Evolutionary conservation across 1,140 invertebrate species (phyloP).

Genomic region (Achatina immaculata): DNA sequence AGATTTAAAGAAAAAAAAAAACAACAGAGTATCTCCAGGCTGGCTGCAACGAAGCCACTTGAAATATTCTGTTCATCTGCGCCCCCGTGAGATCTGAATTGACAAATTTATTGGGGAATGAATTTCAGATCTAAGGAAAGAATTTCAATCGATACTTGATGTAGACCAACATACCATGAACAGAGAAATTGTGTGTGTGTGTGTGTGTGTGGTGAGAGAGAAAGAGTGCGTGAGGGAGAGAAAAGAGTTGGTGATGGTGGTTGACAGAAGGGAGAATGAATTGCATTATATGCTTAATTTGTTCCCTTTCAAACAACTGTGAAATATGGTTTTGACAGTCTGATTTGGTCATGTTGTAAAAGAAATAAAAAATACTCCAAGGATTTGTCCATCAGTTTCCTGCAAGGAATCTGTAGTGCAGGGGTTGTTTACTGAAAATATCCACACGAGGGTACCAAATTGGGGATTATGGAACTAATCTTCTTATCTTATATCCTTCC

Average conservation of each 20-base stretch:
- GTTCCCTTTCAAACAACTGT: no score
- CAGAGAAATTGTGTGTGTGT: background rate
- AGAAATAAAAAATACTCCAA: no score
- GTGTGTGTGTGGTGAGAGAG: background rate
- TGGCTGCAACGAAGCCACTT: background rate
- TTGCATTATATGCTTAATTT: no score
- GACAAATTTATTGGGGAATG: constrained; percentile 24
- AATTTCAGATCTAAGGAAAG: constrained; percentile 30
- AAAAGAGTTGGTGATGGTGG: background rate
- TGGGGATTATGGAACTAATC: no score
- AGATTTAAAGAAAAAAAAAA: no score
- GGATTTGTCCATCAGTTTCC: no score
- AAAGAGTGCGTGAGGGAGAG: background rate
- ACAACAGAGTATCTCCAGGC: background rate
- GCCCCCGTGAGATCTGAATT: background rate
- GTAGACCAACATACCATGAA: background rate
- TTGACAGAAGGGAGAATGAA: background rate
- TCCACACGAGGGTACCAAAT: no score
- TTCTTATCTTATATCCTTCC: no score
- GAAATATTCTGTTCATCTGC: background rate
- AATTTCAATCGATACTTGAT: constrained; percentile 27
- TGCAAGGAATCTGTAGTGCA: no score
- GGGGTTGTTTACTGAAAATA: no score
- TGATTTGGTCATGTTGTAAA: no score
- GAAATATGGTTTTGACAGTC: no score